Percentiles rank a stretch among this genome's conserved stretches.
Conservation (phyloP, 2,888 invertebrate species). For the Glyphotaelius pellucidus region DNA sequence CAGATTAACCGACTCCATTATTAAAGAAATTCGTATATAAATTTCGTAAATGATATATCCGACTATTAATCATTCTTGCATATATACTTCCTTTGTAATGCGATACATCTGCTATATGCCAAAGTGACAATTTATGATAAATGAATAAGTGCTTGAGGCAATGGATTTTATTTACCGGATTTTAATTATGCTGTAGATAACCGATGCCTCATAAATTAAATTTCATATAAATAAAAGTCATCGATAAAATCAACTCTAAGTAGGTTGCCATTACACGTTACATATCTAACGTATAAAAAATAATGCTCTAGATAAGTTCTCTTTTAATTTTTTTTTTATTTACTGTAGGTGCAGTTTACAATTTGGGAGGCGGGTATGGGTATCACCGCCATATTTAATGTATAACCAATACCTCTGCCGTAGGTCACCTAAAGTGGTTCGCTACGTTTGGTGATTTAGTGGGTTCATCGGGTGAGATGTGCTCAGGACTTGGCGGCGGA, state of each 20-base stretch:
- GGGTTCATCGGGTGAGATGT: too few species aligned
- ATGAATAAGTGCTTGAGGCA: conserved; percentile 1
- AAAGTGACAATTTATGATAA: conserved; percentile 32
- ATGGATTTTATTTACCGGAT: conserved; percentile 7
- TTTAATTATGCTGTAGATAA: neutral
- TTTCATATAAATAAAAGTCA: neutral
- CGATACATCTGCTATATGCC: neutral
- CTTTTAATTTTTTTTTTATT: too few species aligned
- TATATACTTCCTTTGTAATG: neutral
- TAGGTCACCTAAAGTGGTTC: too few species aligned
- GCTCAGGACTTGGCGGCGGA: too few species aligned
- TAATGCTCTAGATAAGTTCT: too few species aligned
- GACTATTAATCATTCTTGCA: neutral
- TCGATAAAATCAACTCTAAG: neutral
- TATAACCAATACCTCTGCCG: too few species aligned
- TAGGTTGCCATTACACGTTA: neutral
- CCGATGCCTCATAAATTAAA: conserved; percentile 5
- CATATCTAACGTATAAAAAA: too few species aligned
- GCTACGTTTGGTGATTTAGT: too few species aligned
- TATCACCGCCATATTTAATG: too few species aligned
- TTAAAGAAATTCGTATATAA: neutral
- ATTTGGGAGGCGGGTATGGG: too few species aligned
- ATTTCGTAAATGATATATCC: neutral
- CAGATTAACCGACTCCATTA: neutral
- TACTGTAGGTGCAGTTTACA: too few species aligned